Evolutionary conservation across 2,113 vertebrate genomes (phyloP), one percentile per base, ranked within the genome.

Genomic region (Pangasianodon hypophthalmus): DNA sequence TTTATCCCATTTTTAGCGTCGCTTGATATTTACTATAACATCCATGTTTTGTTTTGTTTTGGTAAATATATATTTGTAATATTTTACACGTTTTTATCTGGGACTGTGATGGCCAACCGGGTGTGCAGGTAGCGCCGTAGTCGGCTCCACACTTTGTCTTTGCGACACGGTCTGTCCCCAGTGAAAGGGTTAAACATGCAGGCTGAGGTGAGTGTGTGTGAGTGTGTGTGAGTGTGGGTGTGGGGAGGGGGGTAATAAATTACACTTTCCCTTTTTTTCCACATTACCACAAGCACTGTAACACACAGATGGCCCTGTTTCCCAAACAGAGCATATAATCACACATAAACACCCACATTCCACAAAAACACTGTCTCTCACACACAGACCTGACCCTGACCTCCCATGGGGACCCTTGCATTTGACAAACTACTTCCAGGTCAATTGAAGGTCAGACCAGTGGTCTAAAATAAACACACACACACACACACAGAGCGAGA

Each of bases 361-460:
- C 56, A 46, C 26, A 80, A 18, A 85, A 18, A 79, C 90, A 44
- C 67, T 44, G 69, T 4, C 37, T 77, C 89, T 46, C 54, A 60
- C 54, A 60, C 18, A 9, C 85, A 50, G 85, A 75, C 81, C 73
- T 75, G 26, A 50, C 77, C 32, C 83, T 90, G 83, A 84, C 89
- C 89, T 91, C 89, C 91, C 91, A 77, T 14, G 16, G 87, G 89
- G 89, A 58, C 60, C 21, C 64, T 86, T 84, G 32, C 56, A 77
- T 86, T 73, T 90, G 67, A 91, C 87, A 87, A 91, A 88, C 89
- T 84, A 71, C 87, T 86, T 91, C 89, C 91, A 88, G 91, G 86
- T 91, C 88, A 88, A 77, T 62, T 75, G 62, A 86, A 85, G 89
- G 87, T 84, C 91, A 88, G 84, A n/a, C 54, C 24, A 85, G 87